These are phyloP conservation scores for Nycticorax nycticorax DNA, from an alignment of 2,113 vertebrate species.

Conservation along the genomic window DNA sequence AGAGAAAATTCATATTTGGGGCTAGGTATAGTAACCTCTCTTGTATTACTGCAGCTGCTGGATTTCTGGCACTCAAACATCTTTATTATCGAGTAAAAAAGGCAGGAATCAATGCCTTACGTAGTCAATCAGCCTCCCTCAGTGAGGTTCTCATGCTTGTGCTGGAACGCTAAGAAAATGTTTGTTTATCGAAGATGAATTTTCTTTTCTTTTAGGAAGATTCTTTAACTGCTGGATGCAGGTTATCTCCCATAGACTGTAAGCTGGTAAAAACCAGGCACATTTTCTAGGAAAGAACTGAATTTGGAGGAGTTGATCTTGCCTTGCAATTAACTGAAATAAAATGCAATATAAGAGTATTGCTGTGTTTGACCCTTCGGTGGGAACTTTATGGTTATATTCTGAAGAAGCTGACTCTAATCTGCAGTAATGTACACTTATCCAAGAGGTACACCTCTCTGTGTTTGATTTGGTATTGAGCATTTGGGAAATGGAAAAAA, in stretches of 20 bases:
- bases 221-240: background rate
- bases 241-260: background rate
- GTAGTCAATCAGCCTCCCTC: background rate
- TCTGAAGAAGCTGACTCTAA: background rate
- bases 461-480: background rate
- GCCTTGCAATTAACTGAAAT: background rate
- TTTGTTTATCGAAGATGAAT: background rate
- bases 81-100: background rate
- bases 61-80: background rate
- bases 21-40: background rate
- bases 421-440: rapidly evolving
- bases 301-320: background rate
- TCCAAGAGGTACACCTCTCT: background rate
- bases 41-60: background rate
- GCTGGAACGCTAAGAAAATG: background rate
- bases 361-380: background rate
- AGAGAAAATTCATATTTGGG: background rate
- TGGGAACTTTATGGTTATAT: background rate
- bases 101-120: background rate
- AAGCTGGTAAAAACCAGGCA: background rate
- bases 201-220: background rate
- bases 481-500: background rate
- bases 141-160: background rate
- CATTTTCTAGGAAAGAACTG: background rate
- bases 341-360: background rate